A percentile compares a stretch with the other conserved stretches of the same genome.
Evolutionary conservation across 1,140 invertebrate genomes (phyloP).

Genomic region (Calephelis virginiensis): DNA sequence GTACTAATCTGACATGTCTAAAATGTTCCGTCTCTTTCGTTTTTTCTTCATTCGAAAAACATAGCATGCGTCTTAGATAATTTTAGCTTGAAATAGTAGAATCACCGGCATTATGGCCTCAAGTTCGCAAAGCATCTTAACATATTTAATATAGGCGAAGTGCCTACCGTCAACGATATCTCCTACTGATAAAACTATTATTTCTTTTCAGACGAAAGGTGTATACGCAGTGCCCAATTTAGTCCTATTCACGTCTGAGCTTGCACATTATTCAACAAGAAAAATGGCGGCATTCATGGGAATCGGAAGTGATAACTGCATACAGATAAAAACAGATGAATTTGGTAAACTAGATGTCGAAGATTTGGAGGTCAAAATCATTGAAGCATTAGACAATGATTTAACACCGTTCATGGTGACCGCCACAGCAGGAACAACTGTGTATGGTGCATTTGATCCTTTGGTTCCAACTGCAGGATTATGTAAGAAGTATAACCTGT

Average conservation of each 20-base stretch:
- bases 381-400: slow-evolving; percentile 82
- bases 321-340: slow-evolving; percentile 84
- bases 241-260: slow-evolving; percentile 90
- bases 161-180: neutral
- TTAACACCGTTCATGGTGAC: slow-evolving; percentile 92
- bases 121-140: no score
- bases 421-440: slow-evolving; percentile 92
- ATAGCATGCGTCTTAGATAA: no score
- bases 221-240: slow-evolving; percentile 83
- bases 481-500: slow-evolving; percentile 90
- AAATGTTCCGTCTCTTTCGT: no score
- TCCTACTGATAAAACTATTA: neutral
- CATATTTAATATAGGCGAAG: no score
- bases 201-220: slow-evolving; percentile 82
- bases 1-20: no score
- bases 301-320: slow-evolving; percentile 88
- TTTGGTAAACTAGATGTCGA: slow-evolving; percentile 88
- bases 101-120: no score
- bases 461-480: slow-evolving; percentile 88
- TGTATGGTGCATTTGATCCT: slow-evolving; percentile 95
- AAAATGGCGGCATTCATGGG: slow-evolving; percentile 90
- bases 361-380: slow-evolving; percentile 86
- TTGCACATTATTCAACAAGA: slow-evolving; percentile 97
- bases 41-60: no score
- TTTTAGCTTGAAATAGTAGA: no score